Percentiles rank a stretch among this genome's conserved stretches.
These are phyloP conservation scores for Cantharis rustica DNA, from an alignment of 2,888 invertebrate genomes.

Conservation along the genomic window DNA sequence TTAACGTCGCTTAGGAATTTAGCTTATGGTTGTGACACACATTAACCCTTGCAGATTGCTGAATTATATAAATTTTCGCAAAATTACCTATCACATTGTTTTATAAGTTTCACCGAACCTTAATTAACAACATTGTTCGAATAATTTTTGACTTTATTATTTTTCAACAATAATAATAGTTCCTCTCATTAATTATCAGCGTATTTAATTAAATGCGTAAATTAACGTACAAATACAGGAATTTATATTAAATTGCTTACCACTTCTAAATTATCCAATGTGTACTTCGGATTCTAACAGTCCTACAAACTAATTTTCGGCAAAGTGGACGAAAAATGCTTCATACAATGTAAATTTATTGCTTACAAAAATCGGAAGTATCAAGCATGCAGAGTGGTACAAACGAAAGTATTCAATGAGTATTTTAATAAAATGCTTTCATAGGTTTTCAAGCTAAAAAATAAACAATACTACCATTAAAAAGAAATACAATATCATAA, in stretches of 20 bases:
- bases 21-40: slow-evolving; percentile 28
- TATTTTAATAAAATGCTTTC: no score
- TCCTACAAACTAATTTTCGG: background rate
- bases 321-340: background rate
- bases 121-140: background rate
- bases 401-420: no score
- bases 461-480: no score
- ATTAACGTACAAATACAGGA: background rate
- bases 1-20: slow-evolving; percentile 22
- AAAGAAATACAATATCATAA: no score
- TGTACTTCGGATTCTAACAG: background rate
- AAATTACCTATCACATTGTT: background rate
- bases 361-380: no score
- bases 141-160: background rate
- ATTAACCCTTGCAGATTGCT: slow-evolving; percentile 16
- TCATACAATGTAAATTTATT: no score
- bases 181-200: background rate
- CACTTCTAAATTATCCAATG: background rate
- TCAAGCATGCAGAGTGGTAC: no score
- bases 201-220: background rate
- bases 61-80: slow-evolving; percentile 1
- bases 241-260: background rate
- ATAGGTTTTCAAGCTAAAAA: no score
- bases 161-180: background rate
- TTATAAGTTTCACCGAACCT: background rate